Percentiles rank a stretch among this genome's conserved stretches.
Evolutionary conservation across 2,797 vertebrate species (phyloP).

Genomic region (Spinus pinus): DNA sequence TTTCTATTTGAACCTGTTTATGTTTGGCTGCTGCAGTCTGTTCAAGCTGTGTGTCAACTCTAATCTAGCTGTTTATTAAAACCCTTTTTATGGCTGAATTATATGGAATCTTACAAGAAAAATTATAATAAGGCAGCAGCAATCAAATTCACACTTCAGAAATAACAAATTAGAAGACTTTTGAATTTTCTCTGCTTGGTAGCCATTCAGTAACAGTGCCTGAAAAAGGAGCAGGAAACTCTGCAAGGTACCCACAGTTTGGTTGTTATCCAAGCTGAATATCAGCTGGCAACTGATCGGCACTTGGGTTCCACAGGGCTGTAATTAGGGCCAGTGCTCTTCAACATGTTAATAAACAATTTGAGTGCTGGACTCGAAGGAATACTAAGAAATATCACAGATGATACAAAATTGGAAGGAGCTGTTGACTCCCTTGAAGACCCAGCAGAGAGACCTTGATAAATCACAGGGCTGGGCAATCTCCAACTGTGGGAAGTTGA

Average conservation of each 20-base stretch:
- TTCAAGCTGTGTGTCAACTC: neutral
- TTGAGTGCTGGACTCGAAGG: neutral
- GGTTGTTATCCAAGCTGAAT: neutral
- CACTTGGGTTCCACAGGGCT: neutral
- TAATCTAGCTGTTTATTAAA: neutral
- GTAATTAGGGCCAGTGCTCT: neutral
- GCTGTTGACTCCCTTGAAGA: neutral
- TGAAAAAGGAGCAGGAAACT: neutral
- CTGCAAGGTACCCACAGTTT: neutral
- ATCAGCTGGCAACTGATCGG: neutral
- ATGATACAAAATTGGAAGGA: neutral
- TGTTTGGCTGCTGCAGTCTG: neutral
- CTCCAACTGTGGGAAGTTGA: accelerated
- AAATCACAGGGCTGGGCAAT: neutral
- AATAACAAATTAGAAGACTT: neutral
- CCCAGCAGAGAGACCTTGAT: neutral
- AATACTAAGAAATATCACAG: neutral
- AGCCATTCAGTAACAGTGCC: neutral
- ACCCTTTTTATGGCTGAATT: neutral
- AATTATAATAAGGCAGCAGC: neutral
- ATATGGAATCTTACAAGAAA: neutral
- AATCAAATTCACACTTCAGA: neutral
- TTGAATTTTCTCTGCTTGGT: neutral
- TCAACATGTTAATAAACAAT: neutral
- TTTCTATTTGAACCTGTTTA: neutral